Evolutionary conservation across 2,113 vertebrate species (phyloP), one percentile per base, ranked within the genome.

Genomic region (Dicerorhinus sumatrensis): DNA sequence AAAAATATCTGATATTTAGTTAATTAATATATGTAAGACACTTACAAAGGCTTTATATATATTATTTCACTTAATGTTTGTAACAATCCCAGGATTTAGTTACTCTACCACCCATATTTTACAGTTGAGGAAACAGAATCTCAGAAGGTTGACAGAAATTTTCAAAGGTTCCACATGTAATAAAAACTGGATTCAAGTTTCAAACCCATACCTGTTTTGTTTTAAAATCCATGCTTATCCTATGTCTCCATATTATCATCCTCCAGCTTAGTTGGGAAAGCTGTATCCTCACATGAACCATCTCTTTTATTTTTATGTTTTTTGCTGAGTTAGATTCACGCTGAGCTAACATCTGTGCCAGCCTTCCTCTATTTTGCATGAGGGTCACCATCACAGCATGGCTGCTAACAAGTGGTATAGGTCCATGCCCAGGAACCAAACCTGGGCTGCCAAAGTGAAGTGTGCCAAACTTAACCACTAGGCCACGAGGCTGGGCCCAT

Each of bases 21-120:
- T 79, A 60, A 65, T 87, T 70, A 72, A 54, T 42, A 62, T 63
- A 5, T 60, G 12, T 82, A 77, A 92, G 70, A 39, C 2, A 39
- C 18, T 62, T 62, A 46, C 11, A 79, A 89, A 83, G 6, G 9
- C 4, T 67, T 62, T 89, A 25, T 89, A 23, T n/a, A 29, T 91
- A 69, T 72, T 67, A 76, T 62, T 89, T 96, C 7, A 94, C 39
- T 92, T 95, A 67, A 48, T 92, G 39, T 27, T 82, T 83, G 1
- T 33, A 87, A 70, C 0, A 83, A 65, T 72, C 17, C 29, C 67
- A 9, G 60, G 33, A 91, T 2, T 67, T 72, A 73, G 6, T 65
- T 70, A 51, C 33, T 77, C 13, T 39, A 14, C 25, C 29, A 75
- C 77, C 29, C 6, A 13, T 79, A 54, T 83, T 75, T 84, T 54